Evolutionary conservation across 2,797 vertebrate species (phyloP), one percentile per base, ranked within the genome.

Genomic region (Neosilurus hyrtlii): DNA sequence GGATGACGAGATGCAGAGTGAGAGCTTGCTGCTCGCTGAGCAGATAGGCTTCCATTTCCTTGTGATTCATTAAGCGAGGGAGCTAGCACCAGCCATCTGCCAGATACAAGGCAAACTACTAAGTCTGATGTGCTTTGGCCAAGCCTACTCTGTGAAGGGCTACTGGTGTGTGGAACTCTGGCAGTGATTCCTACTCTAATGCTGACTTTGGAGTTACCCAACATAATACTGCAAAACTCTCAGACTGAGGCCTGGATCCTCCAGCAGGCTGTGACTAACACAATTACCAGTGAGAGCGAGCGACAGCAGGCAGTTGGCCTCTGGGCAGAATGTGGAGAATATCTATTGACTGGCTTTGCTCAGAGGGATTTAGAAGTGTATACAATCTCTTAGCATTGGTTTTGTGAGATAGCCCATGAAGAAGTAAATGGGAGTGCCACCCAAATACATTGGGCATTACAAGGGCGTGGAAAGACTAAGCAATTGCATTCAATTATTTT

Each of bases 11-110:
- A 78, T 62, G n/a, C 77, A 84, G 78, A 18, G 63, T 43, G 65
- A 68, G 70, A 7, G 59, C 61, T 79, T 54, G 67, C 61, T 49
- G 51, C 74, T 66, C 8, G 71, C 79, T 26, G 80, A 79, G 65
- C 84, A 81, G 74, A 74, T 76, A 61, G 73, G 80, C 87, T 87
- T 78, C 67, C 52, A 71, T 62, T 86, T 83, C 81, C 82, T 88
- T 74, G 81, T 75, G 82, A 81, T 84, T 90, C 85, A 89, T 90
- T 89, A 89, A 84, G 63, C 54, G 72, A 82, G 79, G 49, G 84
- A 78, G 86, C 75, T 72, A 59, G 81, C 86, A 75, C 82, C 62
- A 87, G 80, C 85, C 87, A 86, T 86, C 88, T 88, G 87, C 80
- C 77, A 72, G 61, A 73, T 57, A 77, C 52, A 68, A 85, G 70